phyloP scores from a whole-genome alignment of 2,888 invertebrate species.

The Clanis bilineata region DNA sequence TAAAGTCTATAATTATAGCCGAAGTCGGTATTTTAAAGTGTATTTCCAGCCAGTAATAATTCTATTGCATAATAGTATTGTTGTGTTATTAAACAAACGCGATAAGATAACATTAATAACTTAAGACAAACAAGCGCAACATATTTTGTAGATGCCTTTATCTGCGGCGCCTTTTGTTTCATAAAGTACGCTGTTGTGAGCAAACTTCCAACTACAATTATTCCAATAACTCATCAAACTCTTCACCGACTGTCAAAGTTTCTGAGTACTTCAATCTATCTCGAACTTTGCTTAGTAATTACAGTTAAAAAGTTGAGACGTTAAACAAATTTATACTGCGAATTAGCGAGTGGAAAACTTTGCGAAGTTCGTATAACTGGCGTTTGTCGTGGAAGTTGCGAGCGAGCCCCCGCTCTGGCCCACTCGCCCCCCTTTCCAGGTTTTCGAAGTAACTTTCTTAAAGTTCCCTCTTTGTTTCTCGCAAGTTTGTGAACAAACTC shows the following conservation, averaged over 20 bases:
- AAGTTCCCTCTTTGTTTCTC: constrained; percentile 72
- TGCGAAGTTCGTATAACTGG: constrained; percentile 61
- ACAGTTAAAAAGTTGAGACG: constrained; percentile 80
- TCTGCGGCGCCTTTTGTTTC: neutral
- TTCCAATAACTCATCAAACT: constrained; percentile 58
- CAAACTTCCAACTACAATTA: constrained; percentile 41
- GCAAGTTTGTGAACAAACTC: constrained; percentile 62
- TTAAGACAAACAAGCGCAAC: neutral
- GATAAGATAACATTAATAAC: constrained; percentile 1
- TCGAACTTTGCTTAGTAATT: constrained; percentile 73
- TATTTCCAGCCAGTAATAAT: neutral
- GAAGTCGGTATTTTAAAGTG: neutral
- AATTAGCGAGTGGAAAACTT: constrained; percentile 76
- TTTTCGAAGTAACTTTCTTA: constrained; percentile 62
- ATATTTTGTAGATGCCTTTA: neutral
- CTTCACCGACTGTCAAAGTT: constrained; percentile 53
- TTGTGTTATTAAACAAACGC: neutral
- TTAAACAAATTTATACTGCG: constrained; percentile 81
- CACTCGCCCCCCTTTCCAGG: constrained; percentile 53
- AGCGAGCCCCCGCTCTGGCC: constrained; percentile 56
- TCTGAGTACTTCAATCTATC: constrained; percentile 68
- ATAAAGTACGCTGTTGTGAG: constrained; percentile 12
- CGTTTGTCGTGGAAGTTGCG: constrained; percentile 73
- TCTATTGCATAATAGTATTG: neutral
- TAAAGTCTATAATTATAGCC: too few relatives aligned